Evolutionary conservation across 2,888 invertebrate species (phyloP), one percentile per base, ranked within the genome.

Genomic region (Limnephilus lunatus): DNA sequence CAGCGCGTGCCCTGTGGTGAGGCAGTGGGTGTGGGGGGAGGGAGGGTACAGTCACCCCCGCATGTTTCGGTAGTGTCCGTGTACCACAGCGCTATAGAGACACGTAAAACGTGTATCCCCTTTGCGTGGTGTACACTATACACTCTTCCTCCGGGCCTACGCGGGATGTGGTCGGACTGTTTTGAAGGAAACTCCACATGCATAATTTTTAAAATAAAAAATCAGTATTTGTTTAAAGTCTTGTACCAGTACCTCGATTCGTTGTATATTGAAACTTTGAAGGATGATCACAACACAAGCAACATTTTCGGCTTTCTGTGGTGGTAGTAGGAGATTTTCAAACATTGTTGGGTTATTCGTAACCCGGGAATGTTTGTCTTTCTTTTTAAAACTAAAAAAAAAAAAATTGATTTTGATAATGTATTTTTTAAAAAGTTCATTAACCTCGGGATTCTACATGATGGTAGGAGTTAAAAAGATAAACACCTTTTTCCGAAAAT

Each of bases 11-110:
- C 31, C 44, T 39, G 90, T 31, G 82, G 81, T 31, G 89, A 31
- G 31, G 35, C 48, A 19, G 39, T 35, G 53, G 48, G 68, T 35
- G 35, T 2, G 1, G 35, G 14, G 31, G 83, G n/a, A 7, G 90
- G 90, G 90, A 92, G 90, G 85, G 81, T 82, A 81, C 90, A 39
- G 80, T 83, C 85, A 80, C 39, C 85, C 53, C 83, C 48, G 85
- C 68, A 85, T 89, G 92, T 92, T 92, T 92, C 91, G 92, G 92
- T 89, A 85, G 91, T 92, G 89, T 90, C 91, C 90, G 92, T 89
- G 91, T 53, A 85, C 81, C 89, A 85, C 88, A 81, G 92, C 48
- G 90, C 90, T 81, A 90, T 82, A 90, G 90, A 88, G 89, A 91
- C 92, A 85, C 90, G 80, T 85, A 44, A 12, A 44, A 44, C 44